phyloP scores from a whole-genome alignment of 2,113 vertebrate genomes.

The Seriola rivoliana region DNA sequence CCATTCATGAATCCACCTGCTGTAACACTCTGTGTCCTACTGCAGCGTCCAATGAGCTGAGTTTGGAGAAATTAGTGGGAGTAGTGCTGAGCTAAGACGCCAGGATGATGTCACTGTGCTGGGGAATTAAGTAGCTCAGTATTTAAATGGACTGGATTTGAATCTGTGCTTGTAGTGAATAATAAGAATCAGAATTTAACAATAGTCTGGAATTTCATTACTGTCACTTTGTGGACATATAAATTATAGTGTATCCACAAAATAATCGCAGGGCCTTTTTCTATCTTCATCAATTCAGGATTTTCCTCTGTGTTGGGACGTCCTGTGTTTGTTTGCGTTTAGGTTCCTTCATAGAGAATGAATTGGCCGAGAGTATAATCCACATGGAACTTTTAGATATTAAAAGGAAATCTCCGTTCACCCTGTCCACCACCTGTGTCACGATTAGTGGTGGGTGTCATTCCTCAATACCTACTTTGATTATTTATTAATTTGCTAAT shows the following conservation, averaged over 20 bases:
- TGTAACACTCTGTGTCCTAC: neutral
- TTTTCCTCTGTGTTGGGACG: neutral
- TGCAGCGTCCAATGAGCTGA: neutral
- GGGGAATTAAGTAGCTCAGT: neutral
- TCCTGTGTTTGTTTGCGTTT: no score
- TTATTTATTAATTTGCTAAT: no score
- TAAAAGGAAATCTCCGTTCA: no score
- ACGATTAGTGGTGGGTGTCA: no score
- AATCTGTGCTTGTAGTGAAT: neutral
- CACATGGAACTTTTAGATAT: no score
- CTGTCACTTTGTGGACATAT: neutral
- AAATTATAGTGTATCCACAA: neutral
- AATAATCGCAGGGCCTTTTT: neutral
- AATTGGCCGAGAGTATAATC: no score
- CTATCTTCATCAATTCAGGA: neutral
- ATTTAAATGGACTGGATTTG: neutral
- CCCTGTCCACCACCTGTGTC: no score
- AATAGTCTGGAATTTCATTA: neutral
- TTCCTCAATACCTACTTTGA: no score
- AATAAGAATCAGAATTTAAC: neutral
- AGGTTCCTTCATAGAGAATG: no score
- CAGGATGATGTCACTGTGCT: neutral
- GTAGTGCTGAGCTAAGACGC: conserved; percentile 1
- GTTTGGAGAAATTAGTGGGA: neutral
- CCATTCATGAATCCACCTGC: conserved; percentile 57